These are phyloP conservation scores for Stomatorhinus ivindoensis DNA, from an alignment of 2,113 vertebrate species.

Conservation along the genomic window DNA sequence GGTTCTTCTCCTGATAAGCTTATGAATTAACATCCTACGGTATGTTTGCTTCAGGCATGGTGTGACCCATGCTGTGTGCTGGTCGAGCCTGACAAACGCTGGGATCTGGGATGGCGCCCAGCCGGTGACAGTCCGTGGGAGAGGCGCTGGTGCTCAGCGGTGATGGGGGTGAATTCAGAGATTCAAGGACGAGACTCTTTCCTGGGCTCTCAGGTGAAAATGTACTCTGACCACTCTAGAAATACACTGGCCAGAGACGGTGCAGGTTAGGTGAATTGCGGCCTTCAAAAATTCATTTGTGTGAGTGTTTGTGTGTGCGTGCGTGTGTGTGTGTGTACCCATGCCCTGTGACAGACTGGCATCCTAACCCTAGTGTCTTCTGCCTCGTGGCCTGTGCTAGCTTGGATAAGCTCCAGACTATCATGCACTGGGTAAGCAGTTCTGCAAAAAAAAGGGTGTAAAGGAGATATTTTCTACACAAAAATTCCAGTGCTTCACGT, in stretches of 20 bases:
- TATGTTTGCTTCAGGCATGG: background rate
- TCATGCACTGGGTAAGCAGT: background rate
- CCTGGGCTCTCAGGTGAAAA: background rate
- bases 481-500: background rate
- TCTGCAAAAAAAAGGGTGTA: background rate
- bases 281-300: background rate
- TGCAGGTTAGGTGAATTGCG: background rate
- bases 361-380: background rate
- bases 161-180: background rate
- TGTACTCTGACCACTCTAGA: background rate
- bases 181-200: background rate
- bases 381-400: background rate
- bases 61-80: constrained; percentile 9
- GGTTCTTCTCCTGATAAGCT: background rate
- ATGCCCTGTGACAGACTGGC: background rate
- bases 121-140: background rate
- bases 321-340: background rate
- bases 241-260: background rate
- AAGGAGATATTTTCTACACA: background rate
- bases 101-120: constrained; percentile 2
- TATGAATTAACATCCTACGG: background rate
- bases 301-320: background rate
- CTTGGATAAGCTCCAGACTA: background rate
- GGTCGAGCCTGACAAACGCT: background rate
- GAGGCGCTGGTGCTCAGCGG: background rate